These are phyloP conservation scores for Jacana jacana DNA, from an alignment of 2,113 vertebrate species.

Conservation along the genomic window DNA sequence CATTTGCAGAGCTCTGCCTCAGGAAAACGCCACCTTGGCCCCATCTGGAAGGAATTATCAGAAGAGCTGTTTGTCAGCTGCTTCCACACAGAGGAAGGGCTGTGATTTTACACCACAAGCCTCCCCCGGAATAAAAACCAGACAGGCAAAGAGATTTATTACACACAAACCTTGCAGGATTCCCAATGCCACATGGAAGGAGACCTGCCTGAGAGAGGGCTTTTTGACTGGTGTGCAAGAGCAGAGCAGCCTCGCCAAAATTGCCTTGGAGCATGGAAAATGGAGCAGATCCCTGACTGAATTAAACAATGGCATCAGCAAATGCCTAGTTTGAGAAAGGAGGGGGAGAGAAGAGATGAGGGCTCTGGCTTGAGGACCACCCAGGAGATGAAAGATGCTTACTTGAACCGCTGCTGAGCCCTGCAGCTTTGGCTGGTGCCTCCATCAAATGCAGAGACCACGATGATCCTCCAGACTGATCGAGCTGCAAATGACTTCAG, in stretches of 20 bases:
- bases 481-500: not conserved
- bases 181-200: not conserved
- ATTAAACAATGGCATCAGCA: conserved; percentile 30
- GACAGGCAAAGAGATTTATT: not conserved
- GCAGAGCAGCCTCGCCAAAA: not conserved
- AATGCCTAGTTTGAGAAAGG: not conserved
- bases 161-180: not conserved
- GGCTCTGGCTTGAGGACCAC: conserved; percentile 6
- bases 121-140: not conserved
- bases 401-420: not conserved
- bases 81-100: not conserved
- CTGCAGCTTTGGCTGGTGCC: not conserved
- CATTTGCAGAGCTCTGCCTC: not conserved
- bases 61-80: conserved; percentile 25
- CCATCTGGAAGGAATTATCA: conserved; percentile 36
- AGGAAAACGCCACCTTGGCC: rapidly evolving
- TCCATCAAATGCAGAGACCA: not conserved
- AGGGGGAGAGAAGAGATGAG: not conserved
- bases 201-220: not conserved
- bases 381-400: conserved; percentile 38
- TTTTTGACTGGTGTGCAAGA: not conserved
- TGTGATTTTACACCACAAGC: not conserved
- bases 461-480: not conserved
- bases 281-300: conserved; percentile 34
- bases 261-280: conserved; percentile 55